phyloP scores from a whole-genome alignment of 2,888 invertebrate species.

The Diarsia mendica region DNA sequence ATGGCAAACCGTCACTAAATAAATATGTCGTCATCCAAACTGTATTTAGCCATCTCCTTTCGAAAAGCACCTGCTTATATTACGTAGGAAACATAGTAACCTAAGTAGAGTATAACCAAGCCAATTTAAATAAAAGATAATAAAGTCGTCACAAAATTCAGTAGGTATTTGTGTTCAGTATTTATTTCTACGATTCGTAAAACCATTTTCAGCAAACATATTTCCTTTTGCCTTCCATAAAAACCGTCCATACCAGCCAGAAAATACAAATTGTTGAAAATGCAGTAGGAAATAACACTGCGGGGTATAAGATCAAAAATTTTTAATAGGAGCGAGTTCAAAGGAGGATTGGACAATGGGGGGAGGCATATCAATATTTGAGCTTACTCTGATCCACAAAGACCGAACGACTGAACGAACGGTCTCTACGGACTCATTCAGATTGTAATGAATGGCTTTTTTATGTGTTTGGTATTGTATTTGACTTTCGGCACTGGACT shows the following conservation, averaged over 20 bases:
- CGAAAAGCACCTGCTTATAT: background rate
- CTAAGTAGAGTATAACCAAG: background rate
- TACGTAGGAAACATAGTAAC: background rate
- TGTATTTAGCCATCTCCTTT: too few species aligned
- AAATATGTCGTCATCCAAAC: too few species aligned
- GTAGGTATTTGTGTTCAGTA: background rate
- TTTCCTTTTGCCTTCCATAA: background rate
- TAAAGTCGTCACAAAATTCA: background rate
- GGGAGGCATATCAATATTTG: constrained; percentile 52
- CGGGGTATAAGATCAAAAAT: constrained; percentile 30
- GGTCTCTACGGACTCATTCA: constrained; percentile 34
- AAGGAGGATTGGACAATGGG: constrained; percentile 49
- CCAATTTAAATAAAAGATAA: background rate
- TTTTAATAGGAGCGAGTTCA: constrained; percentile 45
- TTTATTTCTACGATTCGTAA: background rate
- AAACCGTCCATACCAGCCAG: background rate
- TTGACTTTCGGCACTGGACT: background rate
- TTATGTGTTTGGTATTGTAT: too few species aligned
- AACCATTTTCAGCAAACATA: background rate
- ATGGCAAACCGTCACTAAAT: too few species aligned
- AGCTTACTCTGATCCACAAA: constrained; percentile 39
- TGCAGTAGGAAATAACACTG: constrained; percentile 34
- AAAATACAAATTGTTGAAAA: constrained; percentile 28
- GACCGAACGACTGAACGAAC: constrained; percentile 11
- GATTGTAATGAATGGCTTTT: constrained; percentile 50